Evolutionary conservation across 1,140 invertebrate species (phyloP), one percentile per base, ranked within the genome.

Genomic region (Homalodisca vitripennis): DNA sequence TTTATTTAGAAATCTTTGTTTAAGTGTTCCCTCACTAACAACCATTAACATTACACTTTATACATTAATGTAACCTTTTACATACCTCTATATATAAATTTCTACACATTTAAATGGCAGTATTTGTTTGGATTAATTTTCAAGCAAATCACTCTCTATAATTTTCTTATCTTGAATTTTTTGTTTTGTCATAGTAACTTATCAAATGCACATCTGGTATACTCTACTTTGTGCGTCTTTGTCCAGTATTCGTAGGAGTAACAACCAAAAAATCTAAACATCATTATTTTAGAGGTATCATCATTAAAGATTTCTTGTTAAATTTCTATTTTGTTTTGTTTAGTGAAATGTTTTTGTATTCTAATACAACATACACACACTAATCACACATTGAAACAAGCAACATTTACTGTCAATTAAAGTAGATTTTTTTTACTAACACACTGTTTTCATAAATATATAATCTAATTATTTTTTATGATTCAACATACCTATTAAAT

Each of bases 1-100:
- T 63, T 66, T 66, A 66, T 66, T 66, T 66, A 66, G 63, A 66
- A 66, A 66, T 66, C 32, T 66, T 20, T 31, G 26, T 66, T 64
- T 66, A 46, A 12, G 47, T 66, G 63, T 47, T 66, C 63, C 63
- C 41, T 66, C 47, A 6, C 63, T 66, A 66, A 66, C 22, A 27
- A 66, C 31, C 22, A 26, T 29, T 60, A 60, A 6, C 29, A 46
- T 66, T 41, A 66, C 41, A 66, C 2, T 20, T 66, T 26, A 63
- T 29, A 46, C 24, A 46, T n/a, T n/a, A 24, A 32, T 41, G 20
- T 46, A 46, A 26, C 47, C 27, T 46, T 66, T 27, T 60, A 60
- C 27, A 60, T 66, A 66, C n/a, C 30, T 66, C 13, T 30, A 47
- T 46, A 26, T 27, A 6, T 60, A 2, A 10, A 53, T 20, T 20